A percentile compares a stretch with the other conserved stretches of the same genome.
phyloP scores from a whole-genome alignment of 2,797 vertebrate species.

The Rousettus madagascariensis region DNA sequence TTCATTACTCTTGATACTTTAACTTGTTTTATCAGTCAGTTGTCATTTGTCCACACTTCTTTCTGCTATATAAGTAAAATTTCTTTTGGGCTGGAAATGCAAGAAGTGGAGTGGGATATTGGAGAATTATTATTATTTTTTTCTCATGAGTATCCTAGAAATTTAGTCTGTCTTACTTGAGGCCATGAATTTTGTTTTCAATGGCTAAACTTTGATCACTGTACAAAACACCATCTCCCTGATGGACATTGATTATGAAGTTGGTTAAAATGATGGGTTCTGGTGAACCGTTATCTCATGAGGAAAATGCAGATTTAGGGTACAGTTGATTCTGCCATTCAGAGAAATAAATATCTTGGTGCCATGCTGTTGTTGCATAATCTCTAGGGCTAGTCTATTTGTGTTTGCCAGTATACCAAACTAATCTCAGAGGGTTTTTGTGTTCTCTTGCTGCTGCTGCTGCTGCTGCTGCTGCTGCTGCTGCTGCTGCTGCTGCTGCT shows the following conservation, averaged over 20 bases:
- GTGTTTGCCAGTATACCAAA: slow-evolving; percentile 12
- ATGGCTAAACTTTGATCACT: background rate
- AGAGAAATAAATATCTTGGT: slow-evolving; percentile 16
- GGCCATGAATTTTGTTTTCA: slow-evolving; percentile 2
- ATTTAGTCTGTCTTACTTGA: slow-evolving; percentile 1
- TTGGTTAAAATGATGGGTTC: slow-evolving; percentile 30
- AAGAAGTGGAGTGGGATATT: background rate
- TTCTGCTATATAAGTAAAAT: background rate
- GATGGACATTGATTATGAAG: slow-evolving; percentile 36
- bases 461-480: too few relatives aligned
- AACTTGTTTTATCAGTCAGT: background rate
- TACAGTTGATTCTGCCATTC: background rate
- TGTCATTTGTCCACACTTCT: background rate
- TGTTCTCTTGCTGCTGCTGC: background rate
- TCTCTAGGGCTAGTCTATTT: background rate
- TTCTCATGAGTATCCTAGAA: background rate
- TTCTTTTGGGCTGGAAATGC: background rate
- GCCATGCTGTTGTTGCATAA: background rate
- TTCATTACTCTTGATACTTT: slow-evolving; percentile 19
- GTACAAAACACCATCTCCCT: background rate
- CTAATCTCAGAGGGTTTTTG: background rate
- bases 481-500: background rate
- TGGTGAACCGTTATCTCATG: background rate
- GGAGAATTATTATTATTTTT: background rate
- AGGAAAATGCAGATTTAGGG: background rate